Evolutionary conservation across 2,113 vertebrate genomes (phyloP).

Genomic region (Psophia crepitans): DNA sequence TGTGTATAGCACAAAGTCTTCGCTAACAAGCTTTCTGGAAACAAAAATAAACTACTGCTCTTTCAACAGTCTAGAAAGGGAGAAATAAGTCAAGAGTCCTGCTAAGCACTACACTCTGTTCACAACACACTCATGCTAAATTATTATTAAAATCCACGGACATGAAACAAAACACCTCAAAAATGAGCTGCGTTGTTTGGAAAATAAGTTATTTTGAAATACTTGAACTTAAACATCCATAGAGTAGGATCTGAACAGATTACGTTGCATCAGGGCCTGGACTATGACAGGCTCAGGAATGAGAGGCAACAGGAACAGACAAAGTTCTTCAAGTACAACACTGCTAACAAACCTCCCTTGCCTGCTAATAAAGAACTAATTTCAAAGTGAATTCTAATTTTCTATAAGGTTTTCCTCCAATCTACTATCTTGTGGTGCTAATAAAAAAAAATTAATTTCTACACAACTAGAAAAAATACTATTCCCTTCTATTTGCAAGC

Average conservation of each 20-base stretch:
- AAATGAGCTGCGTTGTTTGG: not conserved
- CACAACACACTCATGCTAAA: not conserved
- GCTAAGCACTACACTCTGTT: not conserved
- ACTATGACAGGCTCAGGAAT: not conserved
- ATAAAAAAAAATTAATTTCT: not conserved
- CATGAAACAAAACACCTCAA: not conserved
- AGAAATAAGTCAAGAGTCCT: not conserved
- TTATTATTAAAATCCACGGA: not conserved
- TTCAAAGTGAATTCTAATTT: not conserved
- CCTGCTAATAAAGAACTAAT: not conserved
- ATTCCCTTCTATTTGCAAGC: not conserved
- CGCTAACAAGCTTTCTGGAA: conserved; percentile 65
- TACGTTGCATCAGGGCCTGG: not conserved
- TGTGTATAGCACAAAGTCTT: conserved; percentile 59
- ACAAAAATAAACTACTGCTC: conserved; percentile 12
- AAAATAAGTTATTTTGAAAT: not conserved
- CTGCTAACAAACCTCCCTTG: not conserved
- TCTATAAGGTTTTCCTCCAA: not conserved
- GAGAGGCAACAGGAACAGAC: not conserved
- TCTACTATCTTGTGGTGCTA: not conserved
- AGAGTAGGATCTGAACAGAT: not conserved
- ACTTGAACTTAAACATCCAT: not conserved
- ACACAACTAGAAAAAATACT: not conserved
- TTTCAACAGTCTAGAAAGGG: not conserved
- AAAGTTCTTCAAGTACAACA: not conserved